Conservation (phyloP, 1,140 invertebrate genomes). For the Bombus waltoni region DNA sequence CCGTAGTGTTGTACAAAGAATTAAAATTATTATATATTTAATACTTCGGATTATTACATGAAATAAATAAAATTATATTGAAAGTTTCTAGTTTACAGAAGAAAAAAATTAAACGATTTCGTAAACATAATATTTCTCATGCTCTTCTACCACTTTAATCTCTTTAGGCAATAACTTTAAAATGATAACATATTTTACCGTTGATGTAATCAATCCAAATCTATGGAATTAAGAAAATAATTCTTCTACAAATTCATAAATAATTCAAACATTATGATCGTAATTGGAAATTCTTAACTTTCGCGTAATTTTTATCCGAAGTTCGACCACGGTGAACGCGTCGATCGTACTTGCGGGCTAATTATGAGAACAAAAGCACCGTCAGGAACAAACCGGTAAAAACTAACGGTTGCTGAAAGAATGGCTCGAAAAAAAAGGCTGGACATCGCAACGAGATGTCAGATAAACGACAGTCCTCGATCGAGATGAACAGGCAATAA, state of each 20-base stretch:
- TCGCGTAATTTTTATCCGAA: neutral
- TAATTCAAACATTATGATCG: neutral
- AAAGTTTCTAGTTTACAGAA: neutral
- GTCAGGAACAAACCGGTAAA: neutral
- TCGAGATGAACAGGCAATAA: conserved; percentile 54
- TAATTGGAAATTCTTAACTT: neutral
- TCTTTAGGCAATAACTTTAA: neutral
- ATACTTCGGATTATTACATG: neutral
- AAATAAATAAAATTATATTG: neutral
- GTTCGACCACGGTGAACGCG: too few species aligned
- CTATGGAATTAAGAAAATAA: neutral
- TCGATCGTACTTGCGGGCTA: neutral
- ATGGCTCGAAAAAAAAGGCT: neutral
- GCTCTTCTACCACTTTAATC: neutral
- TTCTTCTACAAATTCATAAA: neutral
- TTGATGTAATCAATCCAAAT: neutral
- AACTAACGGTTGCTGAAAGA: conserved; percentile 34
- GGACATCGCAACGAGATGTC: conserved; percentile 11
- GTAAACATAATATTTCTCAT: too few species aligned
- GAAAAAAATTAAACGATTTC: too few species aligned
- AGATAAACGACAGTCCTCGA: conserved; percentile 37
- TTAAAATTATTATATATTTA: neutral
- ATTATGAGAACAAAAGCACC: neutral
- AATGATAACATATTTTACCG: too few species aligned
- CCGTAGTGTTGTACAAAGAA: neutral